Evolutionary conservation across 1,140 invertebrate genomes (phyloP).

Genomic region (Leptinotarsa defecta): DNA sequence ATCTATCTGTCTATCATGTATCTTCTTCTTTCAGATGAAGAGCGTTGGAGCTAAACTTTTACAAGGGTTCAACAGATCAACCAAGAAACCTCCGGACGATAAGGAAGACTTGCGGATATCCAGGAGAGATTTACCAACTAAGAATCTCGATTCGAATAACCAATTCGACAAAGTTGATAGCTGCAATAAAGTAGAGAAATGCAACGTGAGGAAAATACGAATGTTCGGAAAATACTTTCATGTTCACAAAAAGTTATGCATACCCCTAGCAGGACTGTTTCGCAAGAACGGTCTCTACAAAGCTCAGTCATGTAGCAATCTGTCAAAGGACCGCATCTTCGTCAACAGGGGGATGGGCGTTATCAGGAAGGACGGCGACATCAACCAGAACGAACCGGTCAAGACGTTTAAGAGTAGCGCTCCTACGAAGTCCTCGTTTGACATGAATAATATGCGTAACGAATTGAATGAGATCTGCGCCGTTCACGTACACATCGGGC

Average conservation of each 20-base stretch:
- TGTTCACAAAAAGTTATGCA: constrained; percentile 64
- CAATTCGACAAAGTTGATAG: constrained; percentile 55
- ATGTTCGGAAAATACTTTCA: constrained; percentile 65
- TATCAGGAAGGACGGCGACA: constrained; percentile 11
- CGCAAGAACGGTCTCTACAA: constrained; percentile 63
- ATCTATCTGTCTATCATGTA: not conserved
- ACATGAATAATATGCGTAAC: constrained; percentile 54
- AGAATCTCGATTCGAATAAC: constrained; percentile 34
- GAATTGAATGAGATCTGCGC: constrained; percentile 62
- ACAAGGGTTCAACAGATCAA: constrained; percentile 40
- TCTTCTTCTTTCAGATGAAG: constrained; percentile 18
- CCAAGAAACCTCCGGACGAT: constrained; percentile 28
- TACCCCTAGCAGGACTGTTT: constrained; percentile 62
- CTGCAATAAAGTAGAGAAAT: constrained; percentile 37
- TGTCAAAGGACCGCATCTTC: constrained; percentile 60
- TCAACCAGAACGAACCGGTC: constrained; percentile 53
- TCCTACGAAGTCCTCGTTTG: constrained; percentile 43
- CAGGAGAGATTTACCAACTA: constrained; percentile 31
- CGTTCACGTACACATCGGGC: constrained; percentile 63
- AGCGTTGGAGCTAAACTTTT: constrained; percentile 40
- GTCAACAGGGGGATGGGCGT: constrained; percentile 17
- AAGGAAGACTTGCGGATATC: constrained; percentile 36
- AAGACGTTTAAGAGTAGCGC: constrained; percentile 50
- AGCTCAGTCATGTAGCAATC: constrained; percentile 65
- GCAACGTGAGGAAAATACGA: constrained; percentile 14